A percentile compares a stretch with the other conserved stretches of the same genome.
Conservation (phyloP, 2,888 invertebrate genomes). For the Torymus tubicola region DNA sequence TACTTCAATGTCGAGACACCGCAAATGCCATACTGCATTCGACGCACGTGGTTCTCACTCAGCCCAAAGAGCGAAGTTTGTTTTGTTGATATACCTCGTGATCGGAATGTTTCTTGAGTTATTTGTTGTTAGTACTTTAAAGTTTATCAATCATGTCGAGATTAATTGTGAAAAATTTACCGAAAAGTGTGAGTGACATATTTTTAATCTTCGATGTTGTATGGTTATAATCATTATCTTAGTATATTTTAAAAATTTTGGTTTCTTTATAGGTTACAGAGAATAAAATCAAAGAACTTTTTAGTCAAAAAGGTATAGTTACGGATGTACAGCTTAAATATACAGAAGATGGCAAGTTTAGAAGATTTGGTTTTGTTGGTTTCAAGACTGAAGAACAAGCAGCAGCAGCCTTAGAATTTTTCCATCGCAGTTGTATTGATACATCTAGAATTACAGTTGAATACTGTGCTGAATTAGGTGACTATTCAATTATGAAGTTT, state of each 20-base stretch:
- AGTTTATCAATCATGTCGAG: slow-evolving; percentile 82
- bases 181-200: slow-evolving; percentile 84
- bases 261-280: slow-evolving; percentile 83
- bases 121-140: not conserved
- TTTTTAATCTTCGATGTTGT: not conserved
- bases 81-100: slow-evolving; percentile 17
- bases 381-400: slow-evolving; percentile 90
- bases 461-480: slow-evolving; percentile 83
- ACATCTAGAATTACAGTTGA: slow-evolving; percentile 90
- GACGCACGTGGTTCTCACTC: slow-evolving; percentile 32
- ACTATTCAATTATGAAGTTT: slow-evolving; percentile 56
- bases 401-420: slow-evolving; percentile 84
- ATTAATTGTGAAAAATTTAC: slow-evolving; percentile 93
- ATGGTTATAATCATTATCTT: not conserved
- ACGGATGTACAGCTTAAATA: slow-evolving; percentile 97
- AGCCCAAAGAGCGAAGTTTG: slow-evolving; percentile 8
- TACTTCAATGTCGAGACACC: no score
- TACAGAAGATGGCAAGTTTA: slow-evolving; percentile 92
- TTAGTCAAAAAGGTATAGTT: slow-evolving; percentile 81
- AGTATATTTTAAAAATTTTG: slow-evolving; percentile 27
- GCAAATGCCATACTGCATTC: not conserved
- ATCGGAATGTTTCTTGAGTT: slow-evolving; percentile 23
- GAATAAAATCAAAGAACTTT: slow-evolving; percentile 85
- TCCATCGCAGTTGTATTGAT: slow-evolving; percentile 90
- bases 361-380: slow-evolving; percentile 96